Percentiles rank a stretch among this genome's conserved stretches.
phyloP scores from a whole-genome alignment of 2,113 vertebrate genomes.

The Cacatua alba region DNA sequence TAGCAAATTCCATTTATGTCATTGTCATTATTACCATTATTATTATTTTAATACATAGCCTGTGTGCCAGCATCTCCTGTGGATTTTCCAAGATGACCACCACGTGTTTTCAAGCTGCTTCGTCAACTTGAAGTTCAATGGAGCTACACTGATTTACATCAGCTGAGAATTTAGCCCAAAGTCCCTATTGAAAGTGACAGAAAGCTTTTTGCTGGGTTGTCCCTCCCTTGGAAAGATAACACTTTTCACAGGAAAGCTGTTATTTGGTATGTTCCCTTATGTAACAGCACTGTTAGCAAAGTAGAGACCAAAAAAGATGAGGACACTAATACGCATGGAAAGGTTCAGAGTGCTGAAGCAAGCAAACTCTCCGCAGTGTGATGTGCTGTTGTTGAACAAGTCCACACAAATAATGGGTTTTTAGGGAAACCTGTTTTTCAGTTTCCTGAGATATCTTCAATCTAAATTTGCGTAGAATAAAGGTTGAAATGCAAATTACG shows the following conservation, averaged over 20 bases:
- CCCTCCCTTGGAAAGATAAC: neutral
- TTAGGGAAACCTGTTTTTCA: neutral
- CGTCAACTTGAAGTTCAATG: neutral
- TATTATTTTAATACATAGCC: neutral
- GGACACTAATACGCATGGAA: neutral
- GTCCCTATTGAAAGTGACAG: neutral
- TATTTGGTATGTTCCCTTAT: neutral
- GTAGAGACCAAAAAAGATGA: neutral
- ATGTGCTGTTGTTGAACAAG: neutral
- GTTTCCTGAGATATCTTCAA: neutral
- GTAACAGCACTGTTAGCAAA: conserved; percentile 1
- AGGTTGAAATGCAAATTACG: neutral
- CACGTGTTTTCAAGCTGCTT: neutral
- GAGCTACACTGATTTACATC: neutral
- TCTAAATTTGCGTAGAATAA: neutral
- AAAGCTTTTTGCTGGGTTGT: conserved; percentile 33
- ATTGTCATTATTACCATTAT: neutral
- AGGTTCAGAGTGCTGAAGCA: neutral
- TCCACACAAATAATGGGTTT: neutral
- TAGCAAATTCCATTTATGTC: neutral
- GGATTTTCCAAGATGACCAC: neutral
- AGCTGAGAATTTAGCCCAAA: neutral
- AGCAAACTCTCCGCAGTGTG: neutral
- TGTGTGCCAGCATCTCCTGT: neutral
- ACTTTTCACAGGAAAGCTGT: conserved; percentile 33